Conservation (phyloP, 1,140 invertebrate species). For the Caenorhabditis briggsae region DNA sequence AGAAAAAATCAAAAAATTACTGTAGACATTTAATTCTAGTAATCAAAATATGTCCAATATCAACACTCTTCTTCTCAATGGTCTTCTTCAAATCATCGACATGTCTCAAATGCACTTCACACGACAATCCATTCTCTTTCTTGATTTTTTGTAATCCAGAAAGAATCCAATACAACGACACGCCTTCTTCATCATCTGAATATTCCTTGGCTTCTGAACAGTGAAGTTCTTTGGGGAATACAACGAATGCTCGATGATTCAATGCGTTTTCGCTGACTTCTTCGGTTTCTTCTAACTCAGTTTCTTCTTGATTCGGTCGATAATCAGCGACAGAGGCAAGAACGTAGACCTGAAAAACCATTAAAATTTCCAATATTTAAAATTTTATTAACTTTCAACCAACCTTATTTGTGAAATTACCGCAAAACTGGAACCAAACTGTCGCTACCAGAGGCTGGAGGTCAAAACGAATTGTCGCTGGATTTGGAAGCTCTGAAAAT, state of each 20-base stretch:
- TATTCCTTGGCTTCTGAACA: conserved; percentile 68
- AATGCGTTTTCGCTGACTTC: conserved; percentile 69
- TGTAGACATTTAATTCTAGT: conserved; percentile 67
- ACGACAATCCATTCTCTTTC: conserved; percentile 71
- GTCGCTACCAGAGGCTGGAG: conserved; percentile 72
- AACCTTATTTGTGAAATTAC: conserved; percentile 77
- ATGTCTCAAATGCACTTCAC: conserved; percentile 67
- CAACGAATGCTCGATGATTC: conserved; percentile 71
- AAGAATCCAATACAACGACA: conserved; percentile 72
- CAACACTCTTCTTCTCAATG: conserved; percentile 65
- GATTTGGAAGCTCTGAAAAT: conserved; percentile 75
- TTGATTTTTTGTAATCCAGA: conserved; percentile 71
- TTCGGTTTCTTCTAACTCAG: conserved; percentile 61
- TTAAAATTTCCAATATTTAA: too few relatives aligned
- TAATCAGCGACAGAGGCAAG: conserved; percentile 74
- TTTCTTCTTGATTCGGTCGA: conserved; percentile 50
- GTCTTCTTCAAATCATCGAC: conserved; percentile 61
- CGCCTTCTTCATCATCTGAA: conserved; percentile 74
- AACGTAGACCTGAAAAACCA: conserved; percentile 68
- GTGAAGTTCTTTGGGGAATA: conserved; percentile 69
- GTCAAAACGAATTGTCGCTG: conserved; percentile 71
- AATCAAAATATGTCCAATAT: conserved; percentile 75
- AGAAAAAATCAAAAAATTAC: not conserved
- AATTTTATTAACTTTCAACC: not conserved
- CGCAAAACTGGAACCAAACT: conserved; percentile 77